Evolutionary conservation across 2,113 vertebrate genomes (phyloP), one percentile per base, ranked within the genome.

Genomic region (Paratilapia polleni): DNA sequence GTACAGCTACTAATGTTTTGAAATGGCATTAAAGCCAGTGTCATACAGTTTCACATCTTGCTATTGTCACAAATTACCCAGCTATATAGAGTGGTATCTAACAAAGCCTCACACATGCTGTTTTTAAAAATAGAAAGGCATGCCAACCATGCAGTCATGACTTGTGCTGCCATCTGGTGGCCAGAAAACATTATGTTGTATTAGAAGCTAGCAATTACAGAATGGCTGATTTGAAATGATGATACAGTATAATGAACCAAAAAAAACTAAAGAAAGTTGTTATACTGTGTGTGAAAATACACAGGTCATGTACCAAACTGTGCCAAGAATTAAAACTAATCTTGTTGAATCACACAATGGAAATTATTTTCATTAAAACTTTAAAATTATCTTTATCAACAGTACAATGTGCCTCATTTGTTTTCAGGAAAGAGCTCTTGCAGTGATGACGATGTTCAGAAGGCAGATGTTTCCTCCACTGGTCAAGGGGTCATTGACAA

Each of bases 401-500:
- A 17, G 17, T 63, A 15, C 13, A 12, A 68, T 78, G 26, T 73
- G 38, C 11, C 77, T 90, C 88, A 87, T 95, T 47, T 92, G 22
- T 77, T 47, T 26, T 85, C 87, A 99, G 98, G 98, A 92, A 99
- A 99, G 95, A 90, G 96, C 80, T 95, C 97, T 88, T 97, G 96
- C 91, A 97, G 78, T 80, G 97, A 99, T 86, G 98, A 99, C 59
- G 98, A 99, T 88, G 98, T 99, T 92, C 98, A 99, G 95, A 99
- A 99, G 95, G 97, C 98, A 26, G 98, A 99, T 78, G 98, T 99
- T 26, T 99, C 98, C 84, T 99, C 98, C 73, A 99, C 98, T 26
- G 98, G 98, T 91, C 98, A 98, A 89, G 98, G 97, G 73, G 98
- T 99, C 94, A 99, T 99, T 93, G 98, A 99, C 94, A 99, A 99